These are phyloP conservation scores for Drosophila macrospina DNA, from an alignment of 2,888 invertebrate genomes.

Conservation along the genomic window DNA sequence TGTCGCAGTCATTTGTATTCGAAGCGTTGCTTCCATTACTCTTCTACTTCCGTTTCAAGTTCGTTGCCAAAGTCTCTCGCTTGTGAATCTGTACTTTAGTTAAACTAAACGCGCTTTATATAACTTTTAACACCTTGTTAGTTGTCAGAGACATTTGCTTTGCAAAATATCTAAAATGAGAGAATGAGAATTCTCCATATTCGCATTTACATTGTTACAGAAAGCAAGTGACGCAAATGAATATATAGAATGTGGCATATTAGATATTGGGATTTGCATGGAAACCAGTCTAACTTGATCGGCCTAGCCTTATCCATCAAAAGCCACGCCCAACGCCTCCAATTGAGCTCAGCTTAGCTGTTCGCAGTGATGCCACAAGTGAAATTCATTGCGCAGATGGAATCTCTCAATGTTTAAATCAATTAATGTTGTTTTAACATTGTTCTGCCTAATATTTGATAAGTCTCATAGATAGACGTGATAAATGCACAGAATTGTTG, in stretches of 20 bases:
- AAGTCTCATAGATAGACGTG: slow-evolving; percentile 25
- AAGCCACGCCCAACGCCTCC: slow-evolving; percentile 32
- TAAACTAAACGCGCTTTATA: neutral
- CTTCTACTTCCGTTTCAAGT: slow-evolving; percentile 15
- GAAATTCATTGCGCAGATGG: slow-evolving; percentile 2
- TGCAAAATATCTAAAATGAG: neutral
- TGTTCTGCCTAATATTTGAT: slow-evolving; percentile 20
- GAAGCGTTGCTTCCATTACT: neutral
- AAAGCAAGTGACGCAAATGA: slow-evolving; percentile 19
- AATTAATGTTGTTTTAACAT: slow-evolving; percentile 18
- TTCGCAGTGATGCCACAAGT: neutral
- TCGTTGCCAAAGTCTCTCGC: slow-evolving; percentile 35
- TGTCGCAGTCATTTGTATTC: no score
- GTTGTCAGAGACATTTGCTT: slow-evolving; percentile 31
- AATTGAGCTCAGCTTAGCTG: slow-evolving; percentile 3
- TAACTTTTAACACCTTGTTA: slow-evolving; percentile 21
- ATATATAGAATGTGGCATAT: slow-evolving; percentile 13
- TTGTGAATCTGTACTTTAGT: neutral
- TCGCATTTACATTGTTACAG: slow-evolving; percentile 27
- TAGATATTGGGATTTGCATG: slow-evolving; percentile 20
- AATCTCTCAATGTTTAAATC: slow-evolving; percentile 13
- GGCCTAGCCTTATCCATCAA: slow-evolving; percentile 39
- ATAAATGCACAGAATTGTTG: slow-evolving; percentile 12
- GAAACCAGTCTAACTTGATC: slow-evolving; percentile 54
- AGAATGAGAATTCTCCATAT: slow-evolving; percentile 7